Conservation (phyloP, 2,113 vertebrate species). For the Sinocyclocheilus anophthalmus region DNA sequence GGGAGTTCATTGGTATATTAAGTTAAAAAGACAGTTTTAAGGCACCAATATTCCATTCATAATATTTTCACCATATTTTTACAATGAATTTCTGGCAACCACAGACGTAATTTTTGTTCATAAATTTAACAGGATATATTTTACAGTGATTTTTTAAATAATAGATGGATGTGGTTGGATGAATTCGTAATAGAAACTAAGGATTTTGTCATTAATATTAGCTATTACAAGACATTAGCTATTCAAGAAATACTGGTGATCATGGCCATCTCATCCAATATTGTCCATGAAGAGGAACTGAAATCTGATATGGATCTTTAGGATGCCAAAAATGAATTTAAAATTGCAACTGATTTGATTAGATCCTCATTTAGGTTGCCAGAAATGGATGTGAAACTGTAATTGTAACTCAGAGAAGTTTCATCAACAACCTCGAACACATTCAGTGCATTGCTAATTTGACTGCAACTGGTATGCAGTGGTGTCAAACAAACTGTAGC, state of each 20-base stretch:
- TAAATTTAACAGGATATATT: not conserved
- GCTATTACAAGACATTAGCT: not conserved
- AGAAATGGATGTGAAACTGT: not conserved
- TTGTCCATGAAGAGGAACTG: not conserved
- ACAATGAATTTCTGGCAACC: not conserved
- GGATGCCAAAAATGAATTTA: not conserved
- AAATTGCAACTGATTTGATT: conserved; percentile 7
- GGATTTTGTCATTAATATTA: conserved; percentile 3
- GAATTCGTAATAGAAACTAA: not conserved
- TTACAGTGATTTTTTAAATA: not conserved
- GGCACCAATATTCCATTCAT: not conserved
- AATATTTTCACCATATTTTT: not conserved
- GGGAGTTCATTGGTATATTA: too few species aligned
- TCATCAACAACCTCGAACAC: conserved; percentile 1
- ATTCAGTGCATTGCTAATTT: not conserved
- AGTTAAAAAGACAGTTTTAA: not conserved
- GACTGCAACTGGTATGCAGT: not conserved
- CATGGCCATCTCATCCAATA: not conserved
- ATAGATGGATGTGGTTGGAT: not conserved
- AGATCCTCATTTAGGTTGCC: not conserved
- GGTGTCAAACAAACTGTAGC: conserved; percentile 4
- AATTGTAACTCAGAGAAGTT: not conserved
- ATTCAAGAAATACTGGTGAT: not conserved
- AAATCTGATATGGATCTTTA: not conserved
- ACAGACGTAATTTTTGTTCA: not conserved